Evolutionary conservation across 1,140 invertebrate species (phyloP).

Genomic region (Holotrichia oblita): DNA sequence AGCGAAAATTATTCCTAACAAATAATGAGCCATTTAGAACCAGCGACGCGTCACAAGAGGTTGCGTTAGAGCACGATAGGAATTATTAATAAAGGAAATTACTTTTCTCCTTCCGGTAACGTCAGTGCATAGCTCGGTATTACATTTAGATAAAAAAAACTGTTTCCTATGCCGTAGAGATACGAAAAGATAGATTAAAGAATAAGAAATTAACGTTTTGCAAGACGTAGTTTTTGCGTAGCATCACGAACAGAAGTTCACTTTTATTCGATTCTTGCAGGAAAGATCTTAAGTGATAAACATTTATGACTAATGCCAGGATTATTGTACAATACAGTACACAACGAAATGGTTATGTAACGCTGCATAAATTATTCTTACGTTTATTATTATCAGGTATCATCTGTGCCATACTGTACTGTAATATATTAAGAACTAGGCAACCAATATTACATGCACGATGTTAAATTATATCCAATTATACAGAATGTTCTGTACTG

Average conservation of each 20-base stretch:
- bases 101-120: neutral
- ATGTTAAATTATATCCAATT: too few species aligned
- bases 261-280: neutral
- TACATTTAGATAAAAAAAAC: neutral
- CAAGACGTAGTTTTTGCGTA: neutral
- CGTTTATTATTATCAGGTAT: too few species aligned
- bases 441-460: too few species aligned
- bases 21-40: neutral
- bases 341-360: too few species aligned
- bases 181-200: neutral
- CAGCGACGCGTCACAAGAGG: neutral
- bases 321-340: too few species aligned
- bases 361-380: too few species aligned
- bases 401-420: too few species aligned
- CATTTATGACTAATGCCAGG: neutral
- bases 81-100: slow-evolving; percentile 18
- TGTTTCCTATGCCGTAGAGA: neutral
- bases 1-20: neutral
- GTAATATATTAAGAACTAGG: too few species aligned
- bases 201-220: slow-evolving; percentile 2
- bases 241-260: neutral
- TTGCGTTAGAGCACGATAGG: slow-evolving; percentile 15
- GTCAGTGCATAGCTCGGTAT: neutral
- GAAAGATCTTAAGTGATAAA: neutral
- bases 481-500: too few species aligned